phyloP scores from a whole-genome alignment of 2,113 vertebrate genomes.

The Tor tambroides region DNA sequence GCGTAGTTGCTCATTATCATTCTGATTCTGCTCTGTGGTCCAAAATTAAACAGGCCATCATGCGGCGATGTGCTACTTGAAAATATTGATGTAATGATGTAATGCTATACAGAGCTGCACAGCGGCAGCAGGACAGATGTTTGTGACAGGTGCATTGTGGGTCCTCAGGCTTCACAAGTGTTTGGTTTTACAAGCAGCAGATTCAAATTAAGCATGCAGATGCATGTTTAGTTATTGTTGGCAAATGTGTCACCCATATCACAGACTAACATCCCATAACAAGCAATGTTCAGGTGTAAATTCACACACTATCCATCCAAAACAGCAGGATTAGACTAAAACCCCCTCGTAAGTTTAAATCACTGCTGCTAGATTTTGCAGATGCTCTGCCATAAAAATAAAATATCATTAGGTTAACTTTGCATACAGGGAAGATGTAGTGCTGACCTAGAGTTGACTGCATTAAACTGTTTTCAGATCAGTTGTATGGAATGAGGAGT shows the following conservation, averaged over 20 bases:
- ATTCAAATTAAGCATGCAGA: background rate
- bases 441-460: no score
- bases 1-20: background rate
- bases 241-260: background rate
- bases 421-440: background rate
- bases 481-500: background rate
- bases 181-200: slow-evolving; percentile 10
- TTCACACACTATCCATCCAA: background rate
- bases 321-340: background rate
- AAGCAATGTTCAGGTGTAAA: slow-evolving; percentile 1
- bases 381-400: background rate
- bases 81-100: slow-evolving; percentile 25
- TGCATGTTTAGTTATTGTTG: background rate
- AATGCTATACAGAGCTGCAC: slow-evolving; percentile 18
- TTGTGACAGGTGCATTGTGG: slow-evolving; percentile 43
- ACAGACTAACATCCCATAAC: background rate
- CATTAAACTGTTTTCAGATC: no score
- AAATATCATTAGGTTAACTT: background rate
- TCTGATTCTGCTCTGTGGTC: background rate
- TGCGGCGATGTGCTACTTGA: slow-evolving; percentile 19
- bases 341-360: background rate
- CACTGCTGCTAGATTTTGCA: background rate
- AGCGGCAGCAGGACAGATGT: slow-evolving; percentile 27
- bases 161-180: slow-evolving; percentile 18
- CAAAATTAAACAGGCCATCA: slow-evolving; percentile 34